Conservation (phyloP, 2,113 vertebrate species). For the Neodon shergylaensis region DNA sequence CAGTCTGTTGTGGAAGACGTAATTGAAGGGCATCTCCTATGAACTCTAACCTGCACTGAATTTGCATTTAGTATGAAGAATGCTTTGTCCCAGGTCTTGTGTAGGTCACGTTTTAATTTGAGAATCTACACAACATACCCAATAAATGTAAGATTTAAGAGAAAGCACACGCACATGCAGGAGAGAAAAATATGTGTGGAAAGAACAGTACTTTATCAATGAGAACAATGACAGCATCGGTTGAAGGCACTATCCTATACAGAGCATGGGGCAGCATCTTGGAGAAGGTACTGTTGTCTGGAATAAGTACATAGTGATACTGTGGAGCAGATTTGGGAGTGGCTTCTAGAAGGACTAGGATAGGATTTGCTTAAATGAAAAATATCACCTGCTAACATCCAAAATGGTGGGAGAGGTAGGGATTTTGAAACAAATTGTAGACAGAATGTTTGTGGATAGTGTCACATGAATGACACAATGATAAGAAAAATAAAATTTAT, state of each 20-base stretch:
- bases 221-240: no score
- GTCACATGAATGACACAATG: neutral
- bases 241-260: rapidly evolving
- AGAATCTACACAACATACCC: neutral
- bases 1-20: no score
- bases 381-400: neutral
- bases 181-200: rapidly evolving
- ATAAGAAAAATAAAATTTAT: neutral
- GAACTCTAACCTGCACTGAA: rapidly evolving
- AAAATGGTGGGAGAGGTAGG: no score
- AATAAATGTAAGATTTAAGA: neutral
- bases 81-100: neutral
- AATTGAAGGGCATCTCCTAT: no score
- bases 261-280: rapidly evolving
- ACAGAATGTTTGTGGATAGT: neutral
- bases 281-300: neutral
- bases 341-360: neutral
- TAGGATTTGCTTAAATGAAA: neutral
- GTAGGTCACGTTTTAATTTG: neutral
- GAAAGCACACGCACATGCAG: neutral
- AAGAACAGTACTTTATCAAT: neutral
- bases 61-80: no score
- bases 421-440: neutral
- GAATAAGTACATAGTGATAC: rapidly evolving
- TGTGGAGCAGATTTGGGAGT: neutral